phyloP scores from a whole-genome alignment of 2,888 invertebrate species.

The Lottia scabra region DNA sequence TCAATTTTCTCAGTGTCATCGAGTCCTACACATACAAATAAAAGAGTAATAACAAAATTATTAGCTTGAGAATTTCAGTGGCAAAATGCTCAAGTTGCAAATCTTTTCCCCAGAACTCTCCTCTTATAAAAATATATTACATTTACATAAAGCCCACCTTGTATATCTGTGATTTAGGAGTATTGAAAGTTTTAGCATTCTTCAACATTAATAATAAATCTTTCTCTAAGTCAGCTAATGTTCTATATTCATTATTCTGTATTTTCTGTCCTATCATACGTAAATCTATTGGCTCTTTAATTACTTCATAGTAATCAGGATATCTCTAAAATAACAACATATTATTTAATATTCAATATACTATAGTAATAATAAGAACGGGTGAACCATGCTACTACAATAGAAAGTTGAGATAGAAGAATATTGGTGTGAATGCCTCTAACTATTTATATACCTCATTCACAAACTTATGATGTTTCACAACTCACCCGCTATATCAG shows the following conservation, averaged over 20 bases:
- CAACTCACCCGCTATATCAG: too few relatives aligned
- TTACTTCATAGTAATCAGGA: constrained; percentile 95
- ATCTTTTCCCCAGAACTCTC: too few relatives aligned
- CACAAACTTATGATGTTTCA: too few relatives aligned
- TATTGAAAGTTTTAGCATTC: constrained; percentile 96
- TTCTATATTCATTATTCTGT: constrained; percentile 83
- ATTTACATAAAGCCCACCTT: too few relatives aligned
- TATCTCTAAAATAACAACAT: constrained; percentile 75
- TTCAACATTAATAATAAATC: constrained; percentile 91
- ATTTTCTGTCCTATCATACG: constrained; percentile 93
- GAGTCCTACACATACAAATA: constrained; percentile 76
- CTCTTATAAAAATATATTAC: neutral
- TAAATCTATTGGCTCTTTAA: constrained; percentile 93
- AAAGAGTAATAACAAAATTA: too few relatives aligned
- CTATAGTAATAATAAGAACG: too few relatives aligned
- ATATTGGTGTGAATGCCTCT: too few relatives aligned
- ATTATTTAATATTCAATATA: neutral
- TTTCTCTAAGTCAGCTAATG: constrained; percentile 85
- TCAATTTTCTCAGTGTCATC: constrained; percentile 85
- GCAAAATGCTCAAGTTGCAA: too few relatives aligned
- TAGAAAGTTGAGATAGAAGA: too few relatives aligned
- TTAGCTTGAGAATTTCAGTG: too few relatives aligned
- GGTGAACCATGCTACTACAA: too few relatives aligned
- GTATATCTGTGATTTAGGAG: constrained; percentile 95
- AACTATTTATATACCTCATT: too few relatives aligned